Percentiles rank a stretch among this genome's conserved stretches.
phyloP scores from a whole-genome alignment of 2,888 invertebrate genomes.

The Meiosimyza platycephala region DNA sequence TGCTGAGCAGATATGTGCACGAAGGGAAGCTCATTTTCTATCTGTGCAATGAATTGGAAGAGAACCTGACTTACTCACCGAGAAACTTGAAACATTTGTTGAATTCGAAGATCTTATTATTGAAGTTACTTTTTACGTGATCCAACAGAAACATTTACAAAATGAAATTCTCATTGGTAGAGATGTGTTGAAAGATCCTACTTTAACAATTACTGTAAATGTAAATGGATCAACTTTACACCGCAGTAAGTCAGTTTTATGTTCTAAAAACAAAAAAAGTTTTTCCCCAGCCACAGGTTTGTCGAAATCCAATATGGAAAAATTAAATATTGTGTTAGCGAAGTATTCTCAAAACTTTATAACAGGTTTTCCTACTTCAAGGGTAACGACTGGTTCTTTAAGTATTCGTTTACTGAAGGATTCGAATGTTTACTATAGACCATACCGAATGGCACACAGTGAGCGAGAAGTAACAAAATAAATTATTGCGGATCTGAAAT shows the following conservation, averaged over 20 bases:
- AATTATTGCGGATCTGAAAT: constrained; percentile 34
- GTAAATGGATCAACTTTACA: constrained; percentile 27
- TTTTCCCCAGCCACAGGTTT: neutral
- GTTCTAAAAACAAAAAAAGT: constrained; percentile 1
- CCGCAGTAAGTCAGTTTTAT: constrained; percentile 24
- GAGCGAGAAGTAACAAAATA: constrained; percentile 36
- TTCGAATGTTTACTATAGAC: constrained; percentile 29
- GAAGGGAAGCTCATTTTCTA: constrained; percentile 8
- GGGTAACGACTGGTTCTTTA: neutral
- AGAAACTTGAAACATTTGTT: constrained; percentile 1
- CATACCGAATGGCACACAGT: constrained; percentile 36
- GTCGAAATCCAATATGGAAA: constrained; percentile 4
- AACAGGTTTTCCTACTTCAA: neutral
- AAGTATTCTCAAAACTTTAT: constrained; percentile 34
- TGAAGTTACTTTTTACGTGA: constrained; percentile 20
- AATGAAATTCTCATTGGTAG: too few relatives aligned
- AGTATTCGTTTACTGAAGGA: constrained; percentile 33
- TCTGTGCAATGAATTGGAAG: too few relatives aligned
- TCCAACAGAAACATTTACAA: constrained; percentile 1
- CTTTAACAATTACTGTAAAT: constrained; percentile 26
- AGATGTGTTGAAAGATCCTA: too few relatives aligned
- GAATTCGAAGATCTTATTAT: constrained; percentile 24
- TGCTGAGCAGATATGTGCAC: constrained; percentile 30
- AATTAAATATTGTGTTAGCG: constrained; percentile 27
- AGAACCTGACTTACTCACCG: constrained; percentile 2